Percentiles rank a stretch among this genome's conserved stretches.
These are phyloP conservation scores for Drosophila austrosaltans DNA, from an alignment of 2,888 invertebrate genomes.

Conservation along the genomic window DNA sequence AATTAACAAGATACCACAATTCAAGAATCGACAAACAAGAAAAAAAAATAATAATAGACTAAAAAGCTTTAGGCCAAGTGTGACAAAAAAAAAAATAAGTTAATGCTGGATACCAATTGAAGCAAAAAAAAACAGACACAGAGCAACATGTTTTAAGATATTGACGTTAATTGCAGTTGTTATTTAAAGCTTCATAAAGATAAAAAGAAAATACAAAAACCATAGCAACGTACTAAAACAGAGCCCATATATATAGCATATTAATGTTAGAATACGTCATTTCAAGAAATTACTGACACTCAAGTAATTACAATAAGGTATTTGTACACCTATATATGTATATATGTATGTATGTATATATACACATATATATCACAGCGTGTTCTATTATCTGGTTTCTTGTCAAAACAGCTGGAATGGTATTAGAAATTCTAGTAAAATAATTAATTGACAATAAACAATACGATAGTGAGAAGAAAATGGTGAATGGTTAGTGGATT, in stretches of 20 bases:
- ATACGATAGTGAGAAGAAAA: not conserved
- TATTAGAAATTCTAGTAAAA: not conserved
- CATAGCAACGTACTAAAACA: not conserved
- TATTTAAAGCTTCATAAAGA: slow-evolving; percentile 1
- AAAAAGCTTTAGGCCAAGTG: not conserved
- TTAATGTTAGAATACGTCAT: slow-evolving; percentile 2
- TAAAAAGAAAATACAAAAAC: not conserved
- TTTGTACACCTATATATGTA: not conserved
- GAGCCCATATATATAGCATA: not conserved
- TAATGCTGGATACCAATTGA: not conserved
- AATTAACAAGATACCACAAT: slow-evolving; percentile 3
- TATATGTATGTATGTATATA: too few relatives aligned
- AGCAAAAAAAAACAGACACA: not conserved
- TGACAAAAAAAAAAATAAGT: not conserved
- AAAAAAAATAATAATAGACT: not conserved
- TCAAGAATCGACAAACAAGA: not conserved
- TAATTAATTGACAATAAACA: slow-evolving; percentile 5
- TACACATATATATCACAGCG: not conserved
- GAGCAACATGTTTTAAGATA: not conserved
- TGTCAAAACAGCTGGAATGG: slow-evolving; percentile 1
- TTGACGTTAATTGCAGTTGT: slow-evolving; percentile 13
- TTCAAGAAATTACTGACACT: slow-evolving; percentile 2
- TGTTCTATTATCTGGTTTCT: not conserved
- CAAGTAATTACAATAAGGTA: slow-evolving; percentile 5
- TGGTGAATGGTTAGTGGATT: not conserved